phyloP scores from a whole-genome alignment of 2,888 invertebrate species.

The Apotomis capreana region DNA sequence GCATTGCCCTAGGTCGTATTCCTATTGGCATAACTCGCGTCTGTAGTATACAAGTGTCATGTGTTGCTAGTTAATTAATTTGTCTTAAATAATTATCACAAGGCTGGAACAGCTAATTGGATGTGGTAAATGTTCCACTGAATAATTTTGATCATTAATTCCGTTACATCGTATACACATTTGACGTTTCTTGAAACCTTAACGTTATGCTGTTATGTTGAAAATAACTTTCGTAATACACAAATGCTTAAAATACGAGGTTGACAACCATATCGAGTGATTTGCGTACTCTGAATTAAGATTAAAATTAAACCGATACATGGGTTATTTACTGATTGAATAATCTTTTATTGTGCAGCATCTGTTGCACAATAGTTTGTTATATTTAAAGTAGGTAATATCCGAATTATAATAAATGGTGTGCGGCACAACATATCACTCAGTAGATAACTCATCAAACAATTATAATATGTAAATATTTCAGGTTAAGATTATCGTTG shows the following conservation, averaged over 20 bases:
- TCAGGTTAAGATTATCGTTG: not conserved
- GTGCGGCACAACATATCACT: no score
- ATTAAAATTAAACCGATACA: no score
- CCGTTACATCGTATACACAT: not conserved
- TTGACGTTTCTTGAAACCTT: not conserved
- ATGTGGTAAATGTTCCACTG: conserved; percentile 16
- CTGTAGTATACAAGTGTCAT: conserved; percentile 8
- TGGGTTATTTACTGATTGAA: not conserved
- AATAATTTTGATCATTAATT: conserved; percentile 9
- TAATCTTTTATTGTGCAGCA: no score
- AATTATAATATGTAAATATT: no score
- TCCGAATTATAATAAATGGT: no score
- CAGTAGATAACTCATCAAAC: no score
- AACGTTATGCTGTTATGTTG: no score
- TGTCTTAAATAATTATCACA: conserved; percentile 21
- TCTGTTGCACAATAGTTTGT: no score
- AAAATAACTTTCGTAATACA: not conserved
- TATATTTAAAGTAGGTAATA: no score
- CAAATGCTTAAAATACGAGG: not conserved
- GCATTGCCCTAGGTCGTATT: not conserved
- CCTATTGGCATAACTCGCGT: not conserved
- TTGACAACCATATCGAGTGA: no score
- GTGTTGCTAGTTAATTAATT: conserved; percentile 18
- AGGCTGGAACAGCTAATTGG: conserved; percentile 21
- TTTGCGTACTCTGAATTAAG: no score